A percentile compares a stretch with the other conserved stretches of the same genome.
These are phyloP conservation scores for Smittia aterrima DNA, from an alignment of 2,888 invertebrate genomes.

Conservation along the genomic window DNA sequence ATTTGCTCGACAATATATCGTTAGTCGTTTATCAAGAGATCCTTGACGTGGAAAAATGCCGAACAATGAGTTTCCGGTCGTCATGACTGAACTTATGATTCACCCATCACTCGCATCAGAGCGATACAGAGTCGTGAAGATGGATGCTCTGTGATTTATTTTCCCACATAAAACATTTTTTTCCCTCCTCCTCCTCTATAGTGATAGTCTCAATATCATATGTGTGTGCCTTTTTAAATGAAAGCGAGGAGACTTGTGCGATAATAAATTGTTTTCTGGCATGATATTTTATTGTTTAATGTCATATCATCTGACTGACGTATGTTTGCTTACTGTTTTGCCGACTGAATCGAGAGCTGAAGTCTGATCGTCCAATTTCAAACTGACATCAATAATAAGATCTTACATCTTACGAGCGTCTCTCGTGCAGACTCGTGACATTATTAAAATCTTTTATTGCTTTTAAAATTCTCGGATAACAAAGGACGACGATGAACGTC, in stretches of 20 bases:
- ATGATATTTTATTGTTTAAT: conserved; percentile 6
- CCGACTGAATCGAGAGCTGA: neutral
- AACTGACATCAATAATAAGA: neutral
- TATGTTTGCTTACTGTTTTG: neutral
- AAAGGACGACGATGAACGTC: neutral
- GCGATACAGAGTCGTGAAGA: neutral
- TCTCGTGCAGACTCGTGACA: neutral
- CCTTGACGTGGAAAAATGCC: too few relatives aligned
- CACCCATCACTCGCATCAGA: too few relatives aligned
- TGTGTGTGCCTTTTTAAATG: neutral
- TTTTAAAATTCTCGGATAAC: neutral
- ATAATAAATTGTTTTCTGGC: conserved; percentile 16
- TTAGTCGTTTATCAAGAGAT: too few relatives aligned
- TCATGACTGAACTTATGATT: too few relatives aligned
- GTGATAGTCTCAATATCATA: conserved; percentile 10
- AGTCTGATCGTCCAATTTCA: conserved; percentile 5
- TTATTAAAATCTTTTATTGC: neutral
- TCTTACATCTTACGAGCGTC: neutral
- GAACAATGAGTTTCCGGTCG: too few relatives aligned
- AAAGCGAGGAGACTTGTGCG: neutral
- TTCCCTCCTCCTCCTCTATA: neutral
- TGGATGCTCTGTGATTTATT: conserved; percentile 18
- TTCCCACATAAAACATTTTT: conserved; percentile 25
- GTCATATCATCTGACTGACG: conserved; percentile 15
- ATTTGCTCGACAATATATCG: too few relatives aligned